A percentile compares a stretch with the other conserved stretches of the same genome.
Evolutionary conservation across 2,888 invertebrate genomes (phyloP).

Genomic region (Cyclophora albipunctata): DNA sequence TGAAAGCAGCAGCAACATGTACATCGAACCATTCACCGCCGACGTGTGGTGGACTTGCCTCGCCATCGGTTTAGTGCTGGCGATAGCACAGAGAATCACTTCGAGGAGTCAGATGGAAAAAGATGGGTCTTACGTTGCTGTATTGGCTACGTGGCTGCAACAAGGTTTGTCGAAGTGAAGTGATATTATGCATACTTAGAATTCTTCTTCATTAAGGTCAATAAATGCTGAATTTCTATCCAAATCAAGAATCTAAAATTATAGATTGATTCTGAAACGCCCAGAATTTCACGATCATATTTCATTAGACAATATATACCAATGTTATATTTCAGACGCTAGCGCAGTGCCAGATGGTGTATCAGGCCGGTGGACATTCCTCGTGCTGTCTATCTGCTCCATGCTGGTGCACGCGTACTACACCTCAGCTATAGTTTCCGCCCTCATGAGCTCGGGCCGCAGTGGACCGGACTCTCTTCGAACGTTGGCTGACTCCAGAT

Average conservation of each 20-base stretch:
- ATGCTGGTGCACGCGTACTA: conserved; percentile 64
- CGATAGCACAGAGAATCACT: conserved; percentile 38
- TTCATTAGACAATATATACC: too few species aligned
- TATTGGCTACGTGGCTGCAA: conserved; percentile 54
- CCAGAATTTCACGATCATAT: too few species aligned
- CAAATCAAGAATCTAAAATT: too few species aligned
- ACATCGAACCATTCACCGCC: conserved; percentile 47
- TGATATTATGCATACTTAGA: too few species aligned
- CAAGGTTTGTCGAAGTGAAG: conserved; percentile 36
- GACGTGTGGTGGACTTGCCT: conserved; percentile 49
- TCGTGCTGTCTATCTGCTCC: conserved; percentile 47
- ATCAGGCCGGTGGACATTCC: conserved; percentile 52
- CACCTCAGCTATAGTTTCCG: conserved; percentile 59
- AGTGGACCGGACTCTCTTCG: conserved; percentile 43
- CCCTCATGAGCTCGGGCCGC: conserved; percentile 51
- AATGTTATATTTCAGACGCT: conserved; percentile 34
- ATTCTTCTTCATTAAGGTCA: too few species aligned
- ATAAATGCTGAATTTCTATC: too few species aligned
- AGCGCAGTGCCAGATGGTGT: conserved; percentile 49
- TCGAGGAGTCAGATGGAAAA: conserved; percentile 38
- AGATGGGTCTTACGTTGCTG: conserved; percentile 46
- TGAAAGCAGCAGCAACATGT: conserved; percentile 60
- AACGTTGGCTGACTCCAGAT: conserved; percentile 51
- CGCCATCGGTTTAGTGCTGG: conserved; percentile 34
- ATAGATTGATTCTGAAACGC: too few species aligned